A percentile compares a stretch with the other conserved stretches of the same genome.
Conservation (phyloP, 1,140 invertebrate species). For the Papilio helenus region DNA sequence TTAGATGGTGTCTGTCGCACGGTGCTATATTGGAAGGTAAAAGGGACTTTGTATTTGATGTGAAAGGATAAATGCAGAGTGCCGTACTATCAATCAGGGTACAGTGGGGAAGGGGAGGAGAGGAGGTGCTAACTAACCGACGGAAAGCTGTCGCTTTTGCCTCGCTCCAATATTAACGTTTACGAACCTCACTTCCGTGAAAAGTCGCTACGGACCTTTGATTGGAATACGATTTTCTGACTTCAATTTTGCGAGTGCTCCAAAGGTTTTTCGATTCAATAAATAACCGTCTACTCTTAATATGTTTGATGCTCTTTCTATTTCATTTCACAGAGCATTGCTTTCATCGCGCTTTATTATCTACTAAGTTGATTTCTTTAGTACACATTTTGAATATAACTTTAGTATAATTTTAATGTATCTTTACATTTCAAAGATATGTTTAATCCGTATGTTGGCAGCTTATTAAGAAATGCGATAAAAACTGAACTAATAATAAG, state of each 20-base stretch:
- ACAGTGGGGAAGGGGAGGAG: background rate
- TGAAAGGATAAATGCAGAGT: background rate
- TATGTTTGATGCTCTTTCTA: background rate
- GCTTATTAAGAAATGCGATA: too few relatives aligned
- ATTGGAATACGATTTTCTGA: slow-evolving; percentile 12
- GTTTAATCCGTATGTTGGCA: too few relatives aligned
- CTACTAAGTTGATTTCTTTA: background rate
- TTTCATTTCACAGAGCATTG: background rate
- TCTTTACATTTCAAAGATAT: too few relatives aligned
- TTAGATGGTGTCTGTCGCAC: background rate
- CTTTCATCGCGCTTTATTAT: background rate
- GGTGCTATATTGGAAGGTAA: background rate
- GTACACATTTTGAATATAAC: background rate
- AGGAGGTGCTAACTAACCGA: background rate
- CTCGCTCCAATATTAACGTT: slow-evolving; percentile 8
- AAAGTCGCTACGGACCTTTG: background rate
- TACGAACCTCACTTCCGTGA: background rate
- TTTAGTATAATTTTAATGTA: too few relatives aligned
- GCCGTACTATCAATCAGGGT: background rate
- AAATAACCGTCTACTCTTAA: background rate
- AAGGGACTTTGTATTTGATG: background rate
- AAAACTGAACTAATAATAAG: too few relatives aligned
- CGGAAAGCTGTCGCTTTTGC: background rate
- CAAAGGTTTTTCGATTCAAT: background rate
- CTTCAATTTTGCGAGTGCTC: background rate